Conservation (phyloP, 2,797 vertebrate species). For the Pseudomugil tenellus region DNA sequence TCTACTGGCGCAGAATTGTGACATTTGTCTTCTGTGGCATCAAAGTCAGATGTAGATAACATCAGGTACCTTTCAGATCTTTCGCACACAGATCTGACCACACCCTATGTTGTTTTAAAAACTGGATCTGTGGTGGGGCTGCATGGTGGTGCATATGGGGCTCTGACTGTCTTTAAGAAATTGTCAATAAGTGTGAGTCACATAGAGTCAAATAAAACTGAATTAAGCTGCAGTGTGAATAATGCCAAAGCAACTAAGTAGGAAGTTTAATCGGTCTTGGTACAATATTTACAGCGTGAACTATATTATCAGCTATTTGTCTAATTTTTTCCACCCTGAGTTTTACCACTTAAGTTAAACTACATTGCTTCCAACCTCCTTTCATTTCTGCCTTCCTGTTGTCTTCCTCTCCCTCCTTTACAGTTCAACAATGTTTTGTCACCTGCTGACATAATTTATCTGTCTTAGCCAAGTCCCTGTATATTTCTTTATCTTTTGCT, state of each 20-base stretch:
- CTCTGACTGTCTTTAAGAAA: too few species aligned
- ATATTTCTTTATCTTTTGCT: slow-evolving; percentile 66
- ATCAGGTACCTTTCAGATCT: too few species aligned
- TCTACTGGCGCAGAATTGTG: too few species aligned
- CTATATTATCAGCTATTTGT: slow-evolving; percentile 61
- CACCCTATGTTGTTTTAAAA: too few species aligned
- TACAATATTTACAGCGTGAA: neutral
- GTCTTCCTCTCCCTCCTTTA: slow-evolving; percentile 5
- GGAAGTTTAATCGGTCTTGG: neutral
- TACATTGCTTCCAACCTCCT: slow-evolving; percentile 2
- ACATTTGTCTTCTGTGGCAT: too few species aligned
- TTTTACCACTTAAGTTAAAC: slow-evolving; percentile 67
- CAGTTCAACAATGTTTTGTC: slow-evolving; percentile 41
- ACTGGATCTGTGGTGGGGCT: too few species aligned
- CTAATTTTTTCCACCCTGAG: slow-evolving; percentile 47
- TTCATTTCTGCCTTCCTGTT: slow-evolving; percentile 8
- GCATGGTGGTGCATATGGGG: too few species aligned
- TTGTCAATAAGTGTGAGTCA: too few species aligned
- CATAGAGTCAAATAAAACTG: too few species aligned
- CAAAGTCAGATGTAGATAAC: too few species aligned
- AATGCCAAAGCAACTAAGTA: neutral
- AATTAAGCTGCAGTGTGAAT: too few species aligned
- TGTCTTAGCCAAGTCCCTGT: slow-evolving; percentile 35
- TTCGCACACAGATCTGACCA: too few species aligned
- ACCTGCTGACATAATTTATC: slow-evolving; percentile 33